Base-by-base conservation (phyloP, 2,113 vertebrate species). In the Esox niger region DNA sequence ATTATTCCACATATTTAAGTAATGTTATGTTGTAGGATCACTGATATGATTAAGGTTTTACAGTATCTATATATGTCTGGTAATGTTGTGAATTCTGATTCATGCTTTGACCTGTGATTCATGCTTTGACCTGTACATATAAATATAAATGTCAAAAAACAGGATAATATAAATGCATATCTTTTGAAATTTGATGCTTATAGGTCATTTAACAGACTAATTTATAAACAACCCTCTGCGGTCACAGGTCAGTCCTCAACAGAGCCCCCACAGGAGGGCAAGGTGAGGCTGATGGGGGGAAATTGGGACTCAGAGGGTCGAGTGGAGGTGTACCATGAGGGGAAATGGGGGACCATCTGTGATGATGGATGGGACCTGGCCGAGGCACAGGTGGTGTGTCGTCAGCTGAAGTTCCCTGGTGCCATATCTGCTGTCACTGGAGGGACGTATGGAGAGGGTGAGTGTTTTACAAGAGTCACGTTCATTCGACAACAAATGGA, bases 341-440 rank as follows among this genome's bases (percentile, higher is more conserved):
- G 90, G 3, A 64, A 66, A 69, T 94, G 93, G 93, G 93, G 94
- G 13, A 93, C 93, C 0, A 88, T 93, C 71, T 94, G 93, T 62
- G 92, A 94, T 11, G 91, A 94, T 17, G 54, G 70, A 27, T 95
- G 92, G 91, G 88, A 88, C 60, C 61, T 91, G 33, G 25, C 33
- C 0, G 91, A 92, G 3, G 92, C 93, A 1, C 65, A 52, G 1
- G 91, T 94, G 15, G 90, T 93, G 68, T 95, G 94, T 79, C 85
- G 82, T 1, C 89, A 92, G 69, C 88, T 94, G 59, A 80, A 84
- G 0, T 93, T 90, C 35, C 56, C 56, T 2, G 85, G 88, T 0
- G 93, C 90, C 21, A 81, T 72, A 2, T 67, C 85, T n/a, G 87
- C 85, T 0, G 35, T 62, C 76, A 17, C 4, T 32, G 74, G 85